Base-by-base conservation (phyloP, 2,888 invertebrate species). In the Aphidoletes aphidimyza region DNA sequence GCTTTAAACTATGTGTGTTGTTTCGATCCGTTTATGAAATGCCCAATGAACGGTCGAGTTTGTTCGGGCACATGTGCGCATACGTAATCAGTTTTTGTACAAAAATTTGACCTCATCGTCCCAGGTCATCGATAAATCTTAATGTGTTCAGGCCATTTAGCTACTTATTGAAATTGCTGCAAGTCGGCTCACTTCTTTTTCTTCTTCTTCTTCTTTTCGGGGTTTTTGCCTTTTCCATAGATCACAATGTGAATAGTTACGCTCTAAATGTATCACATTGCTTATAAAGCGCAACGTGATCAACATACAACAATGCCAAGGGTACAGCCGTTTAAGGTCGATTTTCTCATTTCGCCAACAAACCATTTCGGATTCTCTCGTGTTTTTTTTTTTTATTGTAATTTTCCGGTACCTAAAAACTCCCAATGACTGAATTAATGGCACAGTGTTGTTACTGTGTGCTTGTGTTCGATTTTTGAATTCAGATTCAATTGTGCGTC, bases 81-180 rank as follows among this genome's bases (percentile, higher is more conserved):
- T 81, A 81, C 37, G 3, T 81, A 81, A 81, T 81, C 37, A 81
- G 37, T 37, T 81, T 81, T 37, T 2, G 37, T 6, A 1, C n/a
- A n/a, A 54, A 37, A 81, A 81, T 81, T 37, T 81, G 81, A 81
- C 81, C 81, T 81, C 37, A 36, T 81, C 81, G 81, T 37, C 1
- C 81, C 81, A 81, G 81, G 81, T 81, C 81, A 81, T 37, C 81
- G 81, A 81, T 81, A 81, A 81, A 69, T 69, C 69, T 69, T 69
- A 30, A 34, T 69, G 69, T 69, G 69, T 69, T 69, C 69, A 69
- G 69, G 69, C 69, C 17, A 69, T 34, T 69, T 69, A 69, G 69
- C 69, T 69, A 69, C 69, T 69, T 69, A 69, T 69, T 69, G 69
- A 69, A 69, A 69, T 69, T 69, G 69, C 69, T 34, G 34, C 34